Conservation (phyloP, 2,797 vertebrate genomes). For the Dendrocincla fuliginosa region DNA sequence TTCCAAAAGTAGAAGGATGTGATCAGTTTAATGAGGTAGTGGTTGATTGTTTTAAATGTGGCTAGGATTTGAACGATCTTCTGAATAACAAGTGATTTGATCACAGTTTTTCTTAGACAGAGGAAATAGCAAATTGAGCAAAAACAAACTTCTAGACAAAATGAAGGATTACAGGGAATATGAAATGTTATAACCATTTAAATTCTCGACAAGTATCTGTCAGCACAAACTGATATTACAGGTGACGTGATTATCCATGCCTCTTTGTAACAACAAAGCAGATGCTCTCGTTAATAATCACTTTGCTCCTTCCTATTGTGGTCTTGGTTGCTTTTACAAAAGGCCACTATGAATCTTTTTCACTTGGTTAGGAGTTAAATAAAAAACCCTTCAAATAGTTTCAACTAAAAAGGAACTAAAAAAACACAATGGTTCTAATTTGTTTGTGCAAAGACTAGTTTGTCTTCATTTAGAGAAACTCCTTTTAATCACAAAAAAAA, state of each 20-base stretch:
- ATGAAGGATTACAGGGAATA: background rate
- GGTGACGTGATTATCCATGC: background rate
- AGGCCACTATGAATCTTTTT: background rate
- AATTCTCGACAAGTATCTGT: background rate
- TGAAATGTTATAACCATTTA: background rate
- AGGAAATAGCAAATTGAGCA: background rate
- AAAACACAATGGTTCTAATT: background rate
- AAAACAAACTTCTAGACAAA: background rate
- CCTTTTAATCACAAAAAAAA: conserved; percentile 42
- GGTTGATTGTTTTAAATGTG: background rate
- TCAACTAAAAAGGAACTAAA: background rate
- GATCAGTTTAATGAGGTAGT: background rate
- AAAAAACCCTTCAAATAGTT: background rate
- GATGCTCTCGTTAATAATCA: background rate
- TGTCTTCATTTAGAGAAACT: conserved; percentile 49
- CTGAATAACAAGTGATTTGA: background rate
- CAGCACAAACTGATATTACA: background rate
- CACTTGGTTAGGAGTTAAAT: background rate
- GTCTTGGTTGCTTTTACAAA: background rate
- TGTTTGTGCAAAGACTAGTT: conserved; percentile 1
- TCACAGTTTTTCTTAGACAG: background rate
- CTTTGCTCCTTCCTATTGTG: background rate
- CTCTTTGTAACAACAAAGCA: background rate
- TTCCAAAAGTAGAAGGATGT: background rate
- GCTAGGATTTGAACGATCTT: background rate